These are phyloP conservation scores for Euphonia xanthogaster DNA, from an alignment of 2,797 vertebrate species.

Conservation along the genomic window DNA sequence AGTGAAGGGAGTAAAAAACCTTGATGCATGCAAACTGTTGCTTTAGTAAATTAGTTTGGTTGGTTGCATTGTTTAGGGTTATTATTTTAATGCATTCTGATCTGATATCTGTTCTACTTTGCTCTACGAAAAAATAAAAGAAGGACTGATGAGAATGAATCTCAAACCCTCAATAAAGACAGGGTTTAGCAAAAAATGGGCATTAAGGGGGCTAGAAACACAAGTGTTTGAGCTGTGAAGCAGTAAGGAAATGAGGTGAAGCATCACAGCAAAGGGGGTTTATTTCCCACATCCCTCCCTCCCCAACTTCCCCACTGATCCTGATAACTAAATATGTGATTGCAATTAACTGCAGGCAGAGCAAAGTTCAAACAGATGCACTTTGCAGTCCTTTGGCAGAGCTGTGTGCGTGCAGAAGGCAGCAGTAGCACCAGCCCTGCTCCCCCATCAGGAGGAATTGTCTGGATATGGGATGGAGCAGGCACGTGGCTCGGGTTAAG, in stretches of 20 bases:
- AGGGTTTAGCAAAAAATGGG: background rate
- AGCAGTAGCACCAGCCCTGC: background rate
- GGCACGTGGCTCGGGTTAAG: background rate
- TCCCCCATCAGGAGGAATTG: conserved; percentile 24
- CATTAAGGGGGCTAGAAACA: background rate
- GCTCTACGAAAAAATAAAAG: background rate
- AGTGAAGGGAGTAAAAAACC: background rate
- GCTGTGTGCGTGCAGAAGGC: background rate
- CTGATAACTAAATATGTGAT: background rate
- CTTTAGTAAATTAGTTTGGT: background rate
- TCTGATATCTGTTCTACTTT: background rate
- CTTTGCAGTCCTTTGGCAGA: background rate
- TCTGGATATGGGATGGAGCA: background rate
- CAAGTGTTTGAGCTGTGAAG: background rate
- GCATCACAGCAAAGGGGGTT: background rate
- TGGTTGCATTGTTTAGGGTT: background rate
- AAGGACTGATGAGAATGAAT: background rate
- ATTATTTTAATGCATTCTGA: background rate
- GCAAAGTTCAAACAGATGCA: background rate
- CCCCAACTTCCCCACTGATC: background rate
- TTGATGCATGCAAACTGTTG: background rate
- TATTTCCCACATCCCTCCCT: background rate
- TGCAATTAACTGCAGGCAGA: background rate
- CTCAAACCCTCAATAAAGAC: background rate
- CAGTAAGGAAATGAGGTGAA: background rate